phyloP scores from a whole-genome alignment of 2,888 invertebrate species.

The Nymphalis polychloros region DNA sequence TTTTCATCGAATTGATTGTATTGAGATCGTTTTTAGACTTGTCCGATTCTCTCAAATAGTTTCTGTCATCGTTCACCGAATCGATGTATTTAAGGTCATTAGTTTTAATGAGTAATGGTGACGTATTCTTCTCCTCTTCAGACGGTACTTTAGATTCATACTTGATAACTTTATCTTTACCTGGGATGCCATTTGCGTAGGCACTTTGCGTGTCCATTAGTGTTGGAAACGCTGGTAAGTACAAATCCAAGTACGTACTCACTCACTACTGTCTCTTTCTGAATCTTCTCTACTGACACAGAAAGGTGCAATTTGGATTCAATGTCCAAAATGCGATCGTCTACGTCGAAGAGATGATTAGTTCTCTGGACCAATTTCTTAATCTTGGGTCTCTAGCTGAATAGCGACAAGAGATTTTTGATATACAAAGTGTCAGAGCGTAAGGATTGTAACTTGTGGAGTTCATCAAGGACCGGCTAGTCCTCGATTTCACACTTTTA shows the following conservation, averaged over 20 bases:
- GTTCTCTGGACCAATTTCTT: slow-evolving; percentile 80
- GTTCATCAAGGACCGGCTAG: slow-evolving; percentile 81
- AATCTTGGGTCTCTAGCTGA: slow-evolving; percentile 83
- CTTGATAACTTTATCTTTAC: slow-evolving; percentile 67
- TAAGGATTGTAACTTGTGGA: slow-evolving; percentile 77
- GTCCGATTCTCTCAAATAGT: slow-evolving; percentile 51
- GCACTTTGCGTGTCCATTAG: slow-evolving; percentile 75
- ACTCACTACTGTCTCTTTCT: slow-evolving; percentile 48
- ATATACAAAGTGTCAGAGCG: slow-evolving; percentile 74
- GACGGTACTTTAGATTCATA: slow-evolving; percentile 71
- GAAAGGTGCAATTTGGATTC: slow-evolving; percentile 61
- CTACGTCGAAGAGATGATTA: slow-evolving; percentile 68
- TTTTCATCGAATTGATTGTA: slow-evolving; percentile 67
- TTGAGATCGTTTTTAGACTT: slow-evolving; percentile 65
- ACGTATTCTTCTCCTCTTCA: slow-evolving; percentile 77
- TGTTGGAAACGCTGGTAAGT: slow-evolving; percentile 56
- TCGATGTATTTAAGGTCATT: slow-evolving; percentile 69
- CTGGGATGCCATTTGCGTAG: slow-evolving; percentile 74
- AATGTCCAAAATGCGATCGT: slow-evolving; percentile 55
- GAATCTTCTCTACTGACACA: slow-evolving; percentile 46
- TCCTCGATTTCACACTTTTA: slow-evolving; percentile 75
- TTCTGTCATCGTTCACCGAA: slow-evolving; percentile 57
- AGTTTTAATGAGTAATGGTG: slow-evolving; percentile 63
- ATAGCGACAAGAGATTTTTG: slow-evolving; percentile 76
- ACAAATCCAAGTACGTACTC: slow-evolving; percentile 54